These are phyloP conservation scores for Cirrhinus molitorella DNA, from an alignment of 2,797 vertebrate genomes.

Conservation along the genomic window DNA sequence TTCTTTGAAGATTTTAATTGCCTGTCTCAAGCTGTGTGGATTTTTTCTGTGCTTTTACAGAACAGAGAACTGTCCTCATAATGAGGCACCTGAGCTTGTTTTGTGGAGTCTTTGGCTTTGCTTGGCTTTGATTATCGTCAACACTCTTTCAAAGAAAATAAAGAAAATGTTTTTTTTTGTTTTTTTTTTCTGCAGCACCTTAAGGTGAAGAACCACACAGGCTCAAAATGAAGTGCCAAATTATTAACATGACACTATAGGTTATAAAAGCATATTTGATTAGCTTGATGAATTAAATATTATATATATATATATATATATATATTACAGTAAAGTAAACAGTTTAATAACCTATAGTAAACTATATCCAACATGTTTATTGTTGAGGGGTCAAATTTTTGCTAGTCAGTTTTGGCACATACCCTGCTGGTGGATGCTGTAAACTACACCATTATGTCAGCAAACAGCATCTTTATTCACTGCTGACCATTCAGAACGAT, in stretches of 20 bases:
- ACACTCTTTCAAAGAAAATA: neutral
- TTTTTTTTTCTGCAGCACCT: neutral
- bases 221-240: neutral
- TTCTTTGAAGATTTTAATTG: constrained; percentile 37
- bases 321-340: too few relatives aligned
- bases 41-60: neutral
- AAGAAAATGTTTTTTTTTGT: neutral
- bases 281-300: too few relatives aligned
- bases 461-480: too few relatives aligned
- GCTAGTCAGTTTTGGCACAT: too few relatives aligned
- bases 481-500: too few relatives aligned
- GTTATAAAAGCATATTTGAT: neutral
- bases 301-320: too few relatives aligned
- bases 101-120: neutral
- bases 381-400: too few relatives aligned
- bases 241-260: neutral
- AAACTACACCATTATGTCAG: too few relatives aligned
- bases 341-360: too few relatives aligned
- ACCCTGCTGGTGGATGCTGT: too few relatives aligned
- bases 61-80: neutral
- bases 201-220: neutral
- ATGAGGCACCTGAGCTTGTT: constrained; percentile 2
- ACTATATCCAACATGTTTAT: too few relatives aligned
- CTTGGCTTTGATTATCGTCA: neutral
- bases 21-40: neutral